Conservation (phyloP, 2,888 invertebrate species). For the Adelphocoris suturalis region DNA sequence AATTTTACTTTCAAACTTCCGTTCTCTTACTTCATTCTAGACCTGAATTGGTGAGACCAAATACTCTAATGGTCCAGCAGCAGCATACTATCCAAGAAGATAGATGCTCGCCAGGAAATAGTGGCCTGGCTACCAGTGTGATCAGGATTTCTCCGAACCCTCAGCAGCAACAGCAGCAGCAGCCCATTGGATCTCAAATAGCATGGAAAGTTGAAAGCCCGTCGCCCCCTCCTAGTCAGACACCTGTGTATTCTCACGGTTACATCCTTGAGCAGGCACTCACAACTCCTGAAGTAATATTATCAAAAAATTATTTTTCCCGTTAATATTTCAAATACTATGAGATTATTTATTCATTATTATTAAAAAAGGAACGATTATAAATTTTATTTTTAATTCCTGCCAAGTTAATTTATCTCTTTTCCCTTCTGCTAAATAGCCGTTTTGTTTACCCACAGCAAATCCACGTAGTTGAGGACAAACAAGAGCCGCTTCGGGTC, state of each 20-base stretch:
- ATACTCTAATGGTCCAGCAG: constrained; percentile 79
- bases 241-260: constrained; percentile 76
- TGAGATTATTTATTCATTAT: too few relatives aligned
- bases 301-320: not conserved
- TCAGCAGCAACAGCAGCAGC: constrained; percentile 69
- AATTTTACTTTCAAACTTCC: too few relatives aligned
- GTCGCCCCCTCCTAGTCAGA: constrained; percentile 74
- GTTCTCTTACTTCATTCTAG: constrained; percentile 78
- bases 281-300: constrained; percentile 76
- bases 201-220: constrained; percentile 76
- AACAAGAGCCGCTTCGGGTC: constrained; percentile 47
- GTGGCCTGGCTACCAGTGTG: constrained; percentile 85
- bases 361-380: too few relatives aligned
- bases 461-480: constrained; percentile 66
- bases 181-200: constrained; percentile 71
- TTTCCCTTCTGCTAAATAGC: too few relatives aligned
- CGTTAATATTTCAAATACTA: too few relatives aligned
- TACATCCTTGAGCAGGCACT: constrained; percentile 80
- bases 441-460: not conserved
- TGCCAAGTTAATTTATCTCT: too few relatives aligned
- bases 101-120: constrained; percentile 69
- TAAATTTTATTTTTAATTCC: too few relatives aligned
- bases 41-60: constrained; percentile 86
- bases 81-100: constrained; percentile 78
- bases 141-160: constrained; percentile 88